Base-by-base conservation (phyloP, 2,113 vertebrate species). In the Taurulus bubalis region DNA sequence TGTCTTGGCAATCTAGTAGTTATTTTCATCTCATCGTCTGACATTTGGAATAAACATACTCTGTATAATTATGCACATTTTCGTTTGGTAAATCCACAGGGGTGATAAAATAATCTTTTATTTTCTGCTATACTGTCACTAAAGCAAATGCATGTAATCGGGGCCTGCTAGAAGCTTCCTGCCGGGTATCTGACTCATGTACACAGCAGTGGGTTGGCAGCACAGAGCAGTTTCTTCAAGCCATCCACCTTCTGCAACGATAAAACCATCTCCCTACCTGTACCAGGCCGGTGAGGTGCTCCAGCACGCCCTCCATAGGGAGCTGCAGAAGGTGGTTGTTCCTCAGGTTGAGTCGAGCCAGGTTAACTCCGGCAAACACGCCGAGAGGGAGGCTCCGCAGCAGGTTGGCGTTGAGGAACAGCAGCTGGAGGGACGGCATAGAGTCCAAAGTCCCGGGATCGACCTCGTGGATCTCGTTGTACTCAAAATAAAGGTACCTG, bases 361-460 rank as follows among this genome's bases (percentile, higher is more conserved):
- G 92, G 28, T 96, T 97, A 10, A 98, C 97, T 87, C 96, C 97
- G 2, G 96, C 96, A 64, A 99, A 99, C 60, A 98, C 94, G 3
- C 97, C 96, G 0, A 95, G 95, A 8, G 98, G 98, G 83, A 99
- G 94, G 28, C 94, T 96, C 85, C 95, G 95, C 82, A 99, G 94
- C 82, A 97, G 87, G 94, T 98, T 99, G 89, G 98, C 96, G 65
- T 98, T 99, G 71, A 99, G 96, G 92, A 99, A 99, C 28, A 99
- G 90, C 75, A 99, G 94, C 93, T 98, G 96, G 74, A 99, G 94
- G 82, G 97, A 97, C 82, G 97, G 97, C 97, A 99, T 98, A 88
- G 97, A 94, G 93, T 97, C 97, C 76, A 99, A 97, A 81, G 97
- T 96, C 0, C 97, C 97, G 0, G 97, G 96, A 79, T 97, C 96